Conservation (phyloP, 2,797 vertebrate genomes). For the Crenuchus spilurus region DNA sequence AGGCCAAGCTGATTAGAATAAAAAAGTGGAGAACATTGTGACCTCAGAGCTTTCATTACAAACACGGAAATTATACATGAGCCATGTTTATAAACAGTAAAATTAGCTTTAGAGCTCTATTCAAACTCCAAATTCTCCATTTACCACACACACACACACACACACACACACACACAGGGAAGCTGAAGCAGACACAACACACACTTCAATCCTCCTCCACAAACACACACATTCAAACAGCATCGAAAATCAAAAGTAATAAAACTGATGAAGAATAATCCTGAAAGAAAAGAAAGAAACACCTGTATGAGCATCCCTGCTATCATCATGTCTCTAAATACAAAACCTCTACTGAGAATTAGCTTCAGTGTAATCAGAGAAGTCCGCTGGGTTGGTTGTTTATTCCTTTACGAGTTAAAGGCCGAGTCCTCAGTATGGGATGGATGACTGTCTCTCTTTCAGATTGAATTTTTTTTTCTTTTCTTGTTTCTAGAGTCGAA, state of each 20-base stretch:
- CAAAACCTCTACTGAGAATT: conserved; percentile 96
- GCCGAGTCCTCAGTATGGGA: conserved; percentile 96
- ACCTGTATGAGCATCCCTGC: conserved; percentile 96
- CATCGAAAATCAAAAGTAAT: conserved; percentile 88
- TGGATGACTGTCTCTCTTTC: conserved; percentile 89
- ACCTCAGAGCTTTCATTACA: conserved; percentile 61
- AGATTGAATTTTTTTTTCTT: conserved; percentile 68
- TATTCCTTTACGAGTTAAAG: conserved; percentile 89
- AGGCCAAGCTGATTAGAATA: conserved; percentile 67
- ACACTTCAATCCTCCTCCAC: conserved; percentile 88
- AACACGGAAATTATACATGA: conserved; percentile 59
- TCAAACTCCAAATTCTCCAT: conserved; percentile 44
- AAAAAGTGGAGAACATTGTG: conserved; percentile 32
- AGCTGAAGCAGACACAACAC: conserved; percentile 55
- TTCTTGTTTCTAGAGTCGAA: conserved; percentile 89
- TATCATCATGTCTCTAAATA: conserved; percentile 98
- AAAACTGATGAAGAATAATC: conserved; percentile 92
- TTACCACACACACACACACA: conserved; percentile 13
- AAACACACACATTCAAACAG: conserved; percentile 97
- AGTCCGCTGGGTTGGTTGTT: conserved; percentile 79
- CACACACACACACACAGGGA: conserved; percentile 6
- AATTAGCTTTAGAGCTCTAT: conserved; percentile 60
- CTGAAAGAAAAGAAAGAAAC: conserved; percentile 81
- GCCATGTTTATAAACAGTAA: conserved; percentile 66
- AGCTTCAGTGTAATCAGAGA: conserved; percentile 97